Conservation (phyloP, 2,888 invertebrate genomes). For the Ichneumon xanthorius region DNA sequence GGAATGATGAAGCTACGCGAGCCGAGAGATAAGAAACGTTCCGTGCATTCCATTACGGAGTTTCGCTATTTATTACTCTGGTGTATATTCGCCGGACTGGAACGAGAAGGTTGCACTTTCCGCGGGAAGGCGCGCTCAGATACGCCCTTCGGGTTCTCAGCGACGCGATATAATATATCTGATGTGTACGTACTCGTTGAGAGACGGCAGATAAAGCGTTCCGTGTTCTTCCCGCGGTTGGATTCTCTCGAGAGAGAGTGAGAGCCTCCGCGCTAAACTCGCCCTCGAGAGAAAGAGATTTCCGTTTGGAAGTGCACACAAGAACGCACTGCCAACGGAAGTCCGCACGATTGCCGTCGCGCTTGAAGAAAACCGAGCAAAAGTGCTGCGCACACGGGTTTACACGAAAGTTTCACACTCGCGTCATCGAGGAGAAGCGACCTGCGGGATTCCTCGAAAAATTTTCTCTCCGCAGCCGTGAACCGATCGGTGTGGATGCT, state of each 20-base stretch:
- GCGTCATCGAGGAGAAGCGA: constrained; percentile 15
- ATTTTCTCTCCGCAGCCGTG: constrained; percentile 13
- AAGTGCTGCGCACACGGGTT: not conserved
- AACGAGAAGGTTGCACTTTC: not conserved
- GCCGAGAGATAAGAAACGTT: constrained; percentile 64
- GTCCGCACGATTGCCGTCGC: constrained; percentile 43
- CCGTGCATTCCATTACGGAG: constrained; percentile 63
- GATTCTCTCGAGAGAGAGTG: constrained; percentile 34
- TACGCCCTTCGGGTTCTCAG: constrained; percentile 8
- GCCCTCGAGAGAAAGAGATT: constrained; percentile 30
- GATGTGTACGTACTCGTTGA: constrained; percentile 45
- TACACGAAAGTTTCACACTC: constrained; percentile 19
- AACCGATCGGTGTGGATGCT: not conserved
- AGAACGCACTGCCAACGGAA: constrained; percentile 57
- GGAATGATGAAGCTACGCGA: constrained; percentile 65
- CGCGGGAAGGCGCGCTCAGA: not conserved
- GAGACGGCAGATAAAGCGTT: constrained; percentile 63
- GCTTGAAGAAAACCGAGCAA: not conserved
- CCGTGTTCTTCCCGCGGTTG: constrained; percentile 49
- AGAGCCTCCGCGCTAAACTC: constrained; percentile 12
- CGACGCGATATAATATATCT: constrained; percentile 6
- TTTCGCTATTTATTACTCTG: constrained; percentile 61
- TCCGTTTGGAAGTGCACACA: constrained; percentile 60
- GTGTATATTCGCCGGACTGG: not conserved
- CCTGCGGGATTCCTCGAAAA: constrained; percentile 34